These are phyloP conservation scores for Enteromius mattozi DNA, from an alignment of 2,797 vertebrate genomes.

Conservation along the genomic window DNA sequence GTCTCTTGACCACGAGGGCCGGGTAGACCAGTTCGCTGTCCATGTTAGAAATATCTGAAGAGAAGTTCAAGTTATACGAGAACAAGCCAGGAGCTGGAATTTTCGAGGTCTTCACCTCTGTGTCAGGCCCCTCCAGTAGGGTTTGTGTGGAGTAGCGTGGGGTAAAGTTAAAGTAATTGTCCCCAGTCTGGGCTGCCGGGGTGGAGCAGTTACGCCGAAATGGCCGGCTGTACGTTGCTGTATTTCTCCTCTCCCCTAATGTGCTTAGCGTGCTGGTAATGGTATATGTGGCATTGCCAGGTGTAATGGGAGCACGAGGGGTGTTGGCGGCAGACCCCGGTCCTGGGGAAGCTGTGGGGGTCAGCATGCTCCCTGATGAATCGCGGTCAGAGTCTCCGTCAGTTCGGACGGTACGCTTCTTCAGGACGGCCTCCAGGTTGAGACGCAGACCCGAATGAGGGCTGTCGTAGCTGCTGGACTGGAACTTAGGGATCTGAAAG, in stretches of 20 bases:
- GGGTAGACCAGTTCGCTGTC: conserved; percentile 71
- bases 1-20: conserved; percentile 76
- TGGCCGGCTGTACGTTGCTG: conserved; percentile 36
- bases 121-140: conserved; percentile 31
- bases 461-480: conserved; percentile 82
- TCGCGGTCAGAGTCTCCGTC: conserved; percentile 46
- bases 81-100: conserved; percentile 56
- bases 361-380: conserved; percentile 11
- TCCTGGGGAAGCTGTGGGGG: conserved; percentile 61
- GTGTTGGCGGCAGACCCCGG: conserved; percentile 41
- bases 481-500: conserved; percentile 86
- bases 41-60: conserved; percentile 61
- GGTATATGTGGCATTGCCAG: conserved; percentile 73
- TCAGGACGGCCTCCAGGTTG: conserved; percentile 83
- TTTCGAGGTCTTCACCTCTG: neutral
- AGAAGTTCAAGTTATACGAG: conserved; percentile 75
- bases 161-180: conserved; percentile 67
- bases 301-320: conserved; percentile 52
- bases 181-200: conserved; percentile 58
- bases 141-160: conserved; percentile 44
- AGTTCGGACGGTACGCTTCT: conserved; percentile 72
- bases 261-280: conserved; percentile 65
- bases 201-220: conserved; percentile 70
- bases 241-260: conserved; percentile 63
- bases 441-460: conserved; percentile 77